Evolutionary conservation across 37 sponge, comb jelly and placozoan species (phyloP).

Genomic region (Spongia lamella): DNA sequence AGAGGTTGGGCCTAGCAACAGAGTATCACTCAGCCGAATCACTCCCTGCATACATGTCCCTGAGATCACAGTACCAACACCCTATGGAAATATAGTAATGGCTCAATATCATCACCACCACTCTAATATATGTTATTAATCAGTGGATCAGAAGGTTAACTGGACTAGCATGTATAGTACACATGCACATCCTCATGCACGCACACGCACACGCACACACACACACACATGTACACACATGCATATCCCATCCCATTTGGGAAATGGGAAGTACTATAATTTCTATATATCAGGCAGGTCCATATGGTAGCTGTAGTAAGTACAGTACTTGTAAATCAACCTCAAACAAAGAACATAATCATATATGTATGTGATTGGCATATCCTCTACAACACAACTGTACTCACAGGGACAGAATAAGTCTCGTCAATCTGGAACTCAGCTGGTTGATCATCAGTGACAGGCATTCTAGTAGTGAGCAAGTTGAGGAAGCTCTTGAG

Average conservation of each 20-base stretch:
- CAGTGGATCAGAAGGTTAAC: not conserved
- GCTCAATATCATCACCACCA: too few relatives aligned
- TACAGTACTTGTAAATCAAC: not conserved
- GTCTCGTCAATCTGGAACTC: constrained; percentile 97
- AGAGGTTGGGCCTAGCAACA: constrained; percentile 86
- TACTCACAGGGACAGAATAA: constrained; percentile 91
- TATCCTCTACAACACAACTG: not conserved
- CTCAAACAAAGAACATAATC: not conserved
- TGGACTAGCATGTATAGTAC: too few relatives aligned
- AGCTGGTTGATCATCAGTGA: constrained; percentile 77
- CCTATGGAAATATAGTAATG: constrained; percentile 40
- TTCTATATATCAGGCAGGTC: not conserved
- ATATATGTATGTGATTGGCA: not conserved
- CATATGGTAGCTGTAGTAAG: not conserved
- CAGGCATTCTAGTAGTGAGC: constrained; percentile 77
- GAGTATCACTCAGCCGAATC: constrained; percentile 77
- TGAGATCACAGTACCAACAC: constrained; percentile 95
- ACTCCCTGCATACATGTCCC: constrained; percentile 93
- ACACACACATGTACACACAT: not conserved
- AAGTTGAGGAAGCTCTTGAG: constrained; percentile 91
- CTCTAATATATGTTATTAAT: too few relatives aligned
- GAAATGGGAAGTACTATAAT: not conserved
- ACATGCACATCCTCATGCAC: not conserved
- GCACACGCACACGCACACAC: not conserved
- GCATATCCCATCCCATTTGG: not conserved